Conservation (phyloP, 2,888 invertebrate species). For the Teleiodes luculella region DNA sequence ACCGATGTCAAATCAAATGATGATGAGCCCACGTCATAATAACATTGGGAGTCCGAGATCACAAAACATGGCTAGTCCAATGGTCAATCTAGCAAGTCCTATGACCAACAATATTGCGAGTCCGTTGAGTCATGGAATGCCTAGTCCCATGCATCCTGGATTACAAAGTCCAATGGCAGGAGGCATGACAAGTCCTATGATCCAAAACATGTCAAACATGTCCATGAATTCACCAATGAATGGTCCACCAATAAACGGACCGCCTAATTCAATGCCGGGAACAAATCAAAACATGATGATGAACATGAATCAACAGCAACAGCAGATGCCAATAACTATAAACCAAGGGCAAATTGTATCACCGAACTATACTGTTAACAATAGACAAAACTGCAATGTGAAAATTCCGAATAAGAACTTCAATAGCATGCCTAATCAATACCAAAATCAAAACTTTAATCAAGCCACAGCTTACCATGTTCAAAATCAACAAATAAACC, state of each 20-base stretch:
- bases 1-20: slow-evolving; percentile 68
- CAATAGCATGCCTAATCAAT: slow-evolving; percentile 56
- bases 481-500: slow-evolving; percentile 40
- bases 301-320: slow-evolving; percentile 41
- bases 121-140: slow-evolving; percentile 68
- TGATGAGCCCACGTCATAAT: slow-evolving; percentile 68
- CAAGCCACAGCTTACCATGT: slow-evolving; percentile 54
- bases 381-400: slow-evolving; percentile 50
- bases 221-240: slow-evolving; percentile 57
- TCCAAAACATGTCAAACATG: slow-evolving; percentile 66
- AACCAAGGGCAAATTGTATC: slow-evolving; percentile 23
- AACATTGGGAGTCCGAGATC: slow-evolving; percentile 63
- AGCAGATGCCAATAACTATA: slow-evolving; percentile 41
- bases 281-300: slow-evolving; percentile 36
- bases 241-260: slow-evolving; percentile 38
- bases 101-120: slow-evolving; percentile 55
- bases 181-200: slow-evolving; percentile 63
- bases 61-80: slow-evolving; percentile 60
- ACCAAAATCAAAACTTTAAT: slow-evolving; percentile 58
- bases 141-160: slow-evolving; percentile 68
- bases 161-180: slow-evolving; percentile 67
- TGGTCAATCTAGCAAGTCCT: slow-evolving; percentile 58
- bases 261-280: slow-evolving; percentile 2
- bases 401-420: slow-evolving; percentile 55
- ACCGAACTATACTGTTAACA: slow-evolving; percentile 46